Base-by-base conservation (phyloP, 2,113 vertebrate species). In the Tenebrosternarchus preto region DNA sequence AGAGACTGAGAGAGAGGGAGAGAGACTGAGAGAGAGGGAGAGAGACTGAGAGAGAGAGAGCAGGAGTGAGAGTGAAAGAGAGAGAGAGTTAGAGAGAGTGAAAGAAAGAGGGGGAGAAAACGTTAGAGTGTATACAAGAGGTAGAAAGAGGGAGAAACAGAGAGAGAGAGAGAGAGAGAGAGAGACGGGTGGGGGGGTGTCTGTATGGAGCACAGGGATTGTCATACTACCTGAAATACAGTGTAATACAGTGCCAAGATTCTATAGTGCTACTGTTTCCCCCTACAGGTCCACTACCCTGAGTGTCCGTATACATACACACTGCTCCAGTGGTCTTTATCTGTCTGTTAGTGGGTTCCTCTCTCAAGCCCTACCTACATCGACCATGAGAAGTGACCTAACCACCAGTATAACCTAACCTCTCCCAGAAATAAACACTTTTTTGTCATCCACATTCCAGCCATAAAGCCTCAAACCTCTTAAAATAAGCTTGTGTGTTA, bases 1-100 rank as follows among this genome's bases (percentile, higher is more conserved):
- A 67, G 66, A 63, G 56, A 29, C 16, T 64, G 72, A 24, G 46
- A 55, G 66, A 55, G 15, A 12, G 50, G 57, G 64, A 68, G 72
- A 20, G 25, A 73, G 77, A 53, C 60, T 55, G 46, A 85, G 82
- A 82, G 87, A 87, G 85, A 85, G 83, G 82, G 84, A 88, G 43
- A 50, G 43, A 1, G 43, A 46, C 11, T 46, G 5, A 46, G 43
- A 50, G 43, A 50, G 55, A 36, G n/a, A 68, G 67, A 63, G 66
- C 27, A 27, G 63, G 72, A 22, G 43, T 36, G 66, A 55, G 15
- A 11, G 50, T 56, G 63, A 68, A 66, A 19, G 33, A 73, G 82
- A 85, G 56, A 85, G 75, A 77, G 67, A 78, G 77, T 63, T 20
- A 77, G 60, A 80, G 78, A 78, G 56, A 31, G 39, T 80, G 81